Evolutionary conservation across 2,113 vertebrate species (phyloP).

Genomic region (Andinoacara biseriatus): DNA sequence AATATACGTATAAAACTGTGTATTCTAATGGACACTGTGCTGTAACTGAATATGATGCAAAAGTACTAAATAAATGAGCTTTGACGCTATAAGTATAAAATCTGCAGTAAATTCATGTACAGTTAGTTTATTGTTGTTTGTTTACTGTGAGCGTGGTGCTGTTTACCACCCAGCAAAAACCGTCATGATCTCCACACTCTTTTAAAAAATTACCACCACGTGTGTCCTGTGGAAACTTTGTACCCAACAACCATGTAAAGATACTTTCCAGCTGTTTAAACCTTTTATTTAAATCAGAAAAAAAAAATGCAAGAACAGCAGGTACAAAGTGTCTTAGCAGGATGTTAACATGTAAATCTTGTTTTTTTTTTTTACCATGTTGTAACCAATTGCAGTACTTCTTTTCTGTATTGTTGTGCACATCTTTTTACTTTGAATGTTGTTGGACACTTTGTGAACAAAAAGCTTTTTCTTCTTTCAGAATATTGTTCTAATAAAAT

Average conservation of each 20-base stretch:
- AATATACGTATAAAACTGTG: neutral
- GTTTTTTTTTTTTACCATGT: constrained; percentile 54
- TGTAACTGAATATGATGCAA: constrained; percentile 40
- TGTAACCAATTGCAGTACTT: constrained; percentile 79
- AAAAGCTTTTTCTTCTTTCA: constrained; percentile 84
- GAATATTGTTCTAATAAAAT: constrained; percentile 94
- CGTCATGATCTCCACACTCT: constrained; percentile 17
- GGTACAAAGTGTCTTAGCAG: constrained; percentile 24
- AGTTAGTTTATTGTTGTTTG: neutral
- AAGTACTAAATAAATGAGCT: constrained; percentile 16
- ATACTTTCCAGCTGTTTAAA: neutral
- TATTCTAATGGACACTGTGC: constrained; percentile 28
- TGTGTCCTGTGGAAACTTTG: constrained; percentile 30
- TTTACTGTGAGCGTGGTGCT: constrained; percentile 22
- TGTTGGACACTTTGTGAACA: constrained; percentile 85
- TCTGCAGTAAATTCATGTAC: constrained; percentile 3
- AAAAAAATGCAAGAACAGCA: constrained; percentile 4
- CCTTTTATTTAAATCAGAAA: neutral
- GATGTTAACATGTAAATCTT: constrained; percentile 43
- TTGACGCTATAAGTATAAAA: neutral
- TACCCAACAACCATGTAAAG: neutral
- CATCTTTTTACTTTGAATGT: constrained; percentile 87
- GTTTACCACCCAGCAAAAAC: constrained; percentile 2
- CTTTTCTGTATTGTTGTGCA: constrained; percentile 84
- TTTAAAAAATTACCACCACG: neutral